Conservation (phyloP, 2,113 vertebrate genomes). For the Condylura cristata region DNA sequence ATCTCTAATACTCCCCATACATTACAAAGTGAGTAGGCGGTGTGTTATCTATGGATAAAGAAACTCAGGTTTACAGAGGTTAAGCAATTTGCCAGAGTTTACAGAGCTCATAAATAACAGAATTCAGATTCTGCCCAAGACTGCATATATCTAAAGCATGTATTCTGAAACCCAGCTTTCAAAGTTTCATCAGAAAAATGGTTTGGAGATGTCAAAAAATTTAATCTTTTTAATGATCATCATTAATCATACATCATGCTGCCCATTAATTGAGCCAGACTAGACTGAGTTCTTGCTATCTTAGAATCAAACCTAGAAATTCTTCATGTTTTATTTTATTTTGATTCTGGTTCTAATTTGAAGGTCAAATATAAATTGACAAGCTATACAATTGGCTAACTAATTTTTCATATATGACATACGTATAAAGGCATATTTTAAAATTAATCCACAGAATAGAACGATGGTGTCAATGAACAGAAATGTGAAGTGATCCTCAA, state of each 20-base stretch:
- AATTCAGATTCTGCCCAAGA: background rate
- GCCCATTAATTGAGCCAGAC: background rate
- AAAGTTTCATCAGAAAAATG: slow-evolving; percentile 42
- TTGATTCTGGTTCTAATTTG: background rate
- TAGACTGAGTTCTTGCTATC: slow-evolving; percentile 36
- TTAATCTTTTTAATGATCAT: background rate
- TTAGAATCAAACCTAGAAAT: slow-evolving; percentile 28
- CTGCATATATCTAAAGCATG: slow-evolving; percentile 28
- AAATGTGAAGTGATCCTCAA: background rate
- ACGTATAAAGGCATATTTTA: slow-evolving; percentile 26
- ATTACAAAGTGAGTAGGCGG: slow-evolving; percentile 33
- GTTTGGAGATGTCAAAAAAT: background rate
- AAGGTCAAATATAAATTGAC: slow-evolving; percentile 42
- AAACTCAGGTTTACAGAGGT: background rate
- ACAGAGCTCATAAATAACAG: background rate
- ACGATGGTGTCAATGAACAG: background rate
- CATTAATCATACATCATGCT: slow-evolving; percentile 29
- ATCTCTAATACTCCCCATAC: background rate
- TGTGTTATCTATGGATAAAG: slow-evolving; percentile 23
- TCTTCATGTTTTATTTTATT: slow-evolving; percentile 37
- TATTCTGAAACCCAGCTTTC: background rate
- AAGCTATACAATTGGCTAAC: background rate
- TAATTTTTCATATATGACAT: background rate
- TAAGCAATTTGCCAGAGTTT: background rate
- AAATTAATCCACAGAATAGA: slow-evolving; percentile 7